Evolutionary conservation across 2,113 vertebrate species (phyloP).

Genomic region (Physeter macrocephalus): DNA sequence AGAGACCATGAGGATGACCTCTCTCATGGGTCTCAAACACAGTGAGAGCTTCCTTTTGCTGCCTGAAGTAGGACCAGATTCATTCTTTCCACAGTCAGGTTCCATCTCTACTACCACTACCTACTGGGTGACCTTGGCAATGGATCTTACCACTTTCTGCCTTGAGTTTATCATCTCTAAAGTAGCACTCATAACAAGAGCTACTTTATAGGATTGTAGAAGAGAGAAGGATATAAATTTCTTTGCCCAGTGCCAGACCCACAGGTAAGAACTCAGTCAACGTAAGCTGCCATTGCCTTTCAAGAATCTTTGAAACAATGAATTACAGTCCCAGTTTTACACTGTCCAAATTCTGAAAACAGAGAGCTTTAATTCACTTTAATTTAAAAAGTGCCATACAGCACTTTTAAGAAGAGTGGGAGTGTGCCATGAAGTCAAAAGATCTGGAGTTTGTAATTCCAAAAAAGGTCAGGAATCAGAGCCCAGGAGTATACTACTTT

Average conservation of each 20-base stretch:
- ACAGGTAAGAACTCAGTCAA: neutral
- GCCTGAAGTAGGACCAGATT: neutral
- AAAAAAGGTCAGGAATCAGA: conserved; percentile 6
- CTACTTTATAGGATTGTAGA: neutral
- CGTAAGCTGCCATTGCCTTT: neutral
- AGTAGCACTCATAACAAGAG: neutral
- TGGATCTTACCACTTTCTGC: neutral
- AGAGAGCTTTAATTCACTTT: conserved; percentile 56
- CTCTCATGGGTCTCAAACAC: neutral
- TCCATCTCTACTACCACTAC: neutral
- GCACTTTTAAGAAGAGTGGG: conserved; percentile 52
- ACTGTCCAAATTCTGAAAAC: conserved; percentile 56
- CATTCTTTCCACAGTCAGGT: neutral
- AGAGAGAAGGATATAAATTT: neutral
- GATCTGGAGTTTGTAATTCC: conserved; percentile 23
- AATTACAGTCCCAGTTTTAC: conserved; percentile 34
- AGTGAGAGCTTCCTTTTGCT: neutral
- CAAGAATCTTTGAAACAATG: neutral
- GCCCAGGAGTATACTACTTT: conserved; percentile 7
- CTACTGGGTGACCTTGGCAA: neutral
- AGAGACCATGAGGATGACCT: neutral
- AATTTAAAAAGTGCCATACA: conserved; percentile 60
- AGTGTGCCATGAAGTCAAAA: conserved; percentile 26
- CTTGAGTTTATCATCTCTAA: neutral
- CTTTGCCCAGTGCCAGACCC: neutral